Conservation (phyloP, 2,797 vertebrate species). For the Sphenodon punctatus region DNA sequence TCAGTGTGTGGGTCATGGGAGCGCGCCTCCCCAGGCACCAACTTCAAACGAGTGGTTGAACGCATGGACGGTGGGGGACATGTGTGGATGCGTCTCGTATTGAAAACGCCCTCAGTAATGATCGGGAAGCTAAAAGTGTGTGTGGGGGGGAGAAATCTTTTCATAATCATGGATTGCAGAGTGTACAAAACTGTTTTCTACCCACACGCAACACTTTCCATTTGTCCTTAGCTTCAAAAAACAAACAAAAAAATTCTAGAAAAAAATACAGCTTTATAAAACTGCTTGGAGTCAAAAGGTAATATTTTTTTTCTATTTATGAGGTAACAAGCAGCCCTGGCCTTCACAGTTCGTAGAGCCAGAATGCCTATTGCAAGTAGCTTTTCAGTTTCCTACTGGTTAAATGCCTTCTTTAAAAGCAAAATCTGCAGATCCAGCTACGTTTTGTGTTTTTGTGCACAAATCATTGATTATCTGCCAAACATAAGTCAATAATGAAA, state of each 20-base stretch:
- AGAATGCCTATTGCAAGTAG: background rate
- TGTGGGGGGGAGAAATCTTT: background rate
- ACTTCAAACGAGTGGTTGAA: no score
- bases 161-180: background rate
- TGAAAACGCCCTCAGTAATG: background rate
- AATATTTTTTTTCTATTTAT: background rate
- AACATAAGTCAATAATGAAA: background rate
- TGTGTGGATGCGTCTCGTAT: no score
- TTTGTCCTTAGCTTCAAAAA: background rate
- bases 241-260: no score
- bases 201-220: fast-evolving
- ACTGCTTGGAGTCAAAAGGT: background rate
- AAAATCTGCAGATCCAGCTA: no score
- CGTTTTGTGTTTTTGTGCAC: no score
- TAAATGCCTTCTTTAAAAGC: background rate
- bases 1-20: no score
- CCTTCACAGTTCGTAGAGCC: background rate
- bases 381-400: background rate
- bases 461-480: no score
- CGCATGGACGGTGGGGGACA: no score
- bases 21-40: no score
- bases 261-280: background rate
- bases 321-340: background rate
- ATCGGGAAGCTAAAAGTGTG: background rate
- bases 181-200: background rate